phyloP scores from a whole-genome alignment of 1,140 invertebrate genomes.

The Zaprionus capensis region DNA sequence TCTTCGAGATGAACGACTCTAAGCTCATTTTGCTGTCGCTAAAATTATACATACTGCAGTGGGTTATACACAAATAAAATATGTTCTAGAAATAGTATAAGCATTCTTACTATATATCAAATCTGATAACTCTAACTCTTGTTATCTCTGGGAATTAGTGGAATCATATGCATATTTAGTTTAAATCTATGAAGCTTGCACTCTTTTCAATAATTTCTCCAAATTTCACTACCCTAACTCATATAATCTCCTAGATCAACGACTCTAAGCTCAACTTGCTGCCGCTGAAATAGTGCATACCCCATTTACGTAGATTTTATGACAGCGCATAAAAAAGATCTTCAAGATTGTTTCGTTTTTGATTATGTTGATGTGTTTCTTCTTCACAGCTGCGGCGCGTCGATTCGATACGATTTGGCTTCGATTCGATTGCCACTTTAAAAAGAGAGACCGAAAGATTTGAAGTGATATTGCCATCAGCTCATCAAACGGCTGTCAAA shows the following conservation, averaged over 20 bases:
- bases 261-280: not conserved
- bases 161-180: not conserved
- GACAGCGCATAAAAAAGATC: conserved; percentile 7
- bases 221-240: not conserved
- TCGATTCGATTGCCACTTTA: not conserved
- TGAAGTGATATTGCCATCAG: conserved; percentile 34
- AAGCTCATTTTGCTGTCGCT: not conserved
- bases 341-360: conserved; percentile 5
- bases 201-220: not conserved
- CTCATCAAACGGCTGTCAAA: conserved; percentile 71
- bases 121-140: too few relatives aligned
- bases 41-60: not conserved
- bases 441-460: not conserved
- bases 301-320: conserved; percentile 1
- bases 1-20: not conserved
- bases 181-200: not conserved
- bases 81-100: not conserved
- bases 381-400: conserved; percentile 1
- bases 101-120: too few relatives aligned
- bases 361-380: not conserved
- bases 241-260: not conserved
- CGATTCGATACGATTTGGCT: conserved; percentile 1
- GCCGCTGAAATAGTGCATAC: not conserved
- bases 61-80: not conserved
- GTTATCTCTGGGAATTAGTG: too few relatives aligned